Evolutionary conservation across 1,140 invertebrate species (phyloP), one percentile per base, ranked within the genome.

Genomic region (Lepidotrigona ventralis): DNA sequence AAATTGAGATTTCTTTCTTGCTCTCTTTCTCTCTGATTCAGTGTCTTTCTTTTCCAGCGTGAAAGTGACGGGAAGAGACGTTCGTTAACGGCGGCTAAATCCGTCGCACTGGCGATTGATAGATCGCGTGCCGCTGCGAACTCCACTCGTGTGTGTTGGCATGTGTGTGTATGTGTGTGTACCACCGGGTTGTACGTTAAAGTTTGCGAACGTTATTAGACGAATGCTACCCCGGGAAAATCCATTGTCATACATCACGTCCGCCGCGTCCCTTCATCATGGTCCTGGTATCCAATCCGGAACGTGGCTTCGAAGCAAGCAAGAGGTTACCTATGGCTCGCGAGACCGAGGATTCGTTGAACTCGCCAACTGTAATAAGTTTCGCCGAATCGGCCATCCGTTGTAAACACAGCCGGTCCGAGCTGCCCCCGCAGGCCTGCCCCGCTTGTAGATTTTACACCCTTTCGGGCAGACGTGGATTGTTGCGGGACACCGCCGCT

Each of bases 401-500:
- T 88, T 88, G 84, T 86, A 75, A 88, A 88, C 86, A 80, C 26
- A 70, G 14, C 23, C 54, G 54, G 73, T 56, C 9, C 19, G 70
- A 66, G 63, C 46, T 76, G 58, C 46, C 15, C 46, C 71, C 53
- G 19, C 8, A n/a, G 23, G 54, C 29, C 58, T 33, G 53, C 17
- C 12, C 19, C 17, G 54, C 54, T 29, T 78, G 84, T 86, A 86
- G 86, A 86, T 88, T 88, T 88, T 88, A 86, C 78, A 81, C 80
- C 74, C 69, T 77, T 78, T 46, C 78, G 84, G 53, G 84, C 85
- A 83, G 80, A 77, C 74, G 74, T 83, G 85, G 87, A 87, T 88
- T 81, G 87, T 86, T 88, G 86, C 73, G 87, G 87, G 74, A 83
- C 70, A 88, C 86, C 87, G 70, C 86, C 74, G 84, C 88, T 88